Conservation (phyloP, 1,140 invertebrate genomes). For the Goniozus legneri region DNA sequence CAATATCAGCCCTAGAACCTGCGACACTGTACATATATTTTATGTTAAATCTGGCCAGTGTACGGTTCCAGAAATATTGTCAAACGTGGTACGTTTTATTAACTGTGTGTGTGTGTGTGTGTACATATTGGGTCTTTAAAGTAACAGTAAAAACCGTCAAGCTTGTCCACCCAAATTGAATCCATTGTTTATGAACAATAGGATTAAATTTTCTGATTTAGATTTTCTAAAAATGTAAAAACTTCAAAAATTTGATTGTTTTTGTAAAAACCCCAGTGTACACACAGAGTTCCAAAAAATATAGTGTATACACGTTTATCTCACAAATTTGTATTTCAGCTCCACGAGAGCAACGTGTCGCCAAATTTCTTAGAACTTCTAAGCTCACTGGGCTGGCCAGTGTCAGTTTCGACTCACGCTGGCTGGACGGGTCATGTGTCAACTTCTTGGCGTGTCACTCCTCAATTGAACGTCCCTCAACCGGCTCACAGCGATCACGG, state of each 20-base stretch:
- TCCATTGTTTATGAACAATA: no score
- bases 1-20: conserved; percentile 76
- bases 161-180: no score
- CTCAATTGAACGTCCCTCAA: conserved; percentile 30
- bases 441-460: conserved; percentile 70
- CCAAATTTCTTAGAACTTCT: conserved; percentile 77
- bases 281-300: neutral
- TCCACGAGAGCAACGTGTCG: conserved; percentile 58
- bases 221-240: no score
- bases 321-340: no score
- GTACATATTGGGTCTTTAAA: neutral
- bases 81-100: conserved; percentile 68
- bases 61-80: conserved; percentile 72
- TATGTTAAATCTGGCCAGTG: conserved; percentile 87
- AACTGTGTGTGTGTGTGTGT: neutral
- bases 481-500: conserved; percentile 55
- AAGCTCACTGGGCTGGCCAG: conserved; percentile 80
- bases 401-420: conserved; percentile 76
- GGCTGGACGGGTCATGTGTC: conserved; percentile 86
- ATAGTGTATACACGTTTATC: conserved; percentile 2
- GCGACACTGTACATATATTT: conserved; percentile 92
- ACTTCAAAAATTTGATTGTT: no score
- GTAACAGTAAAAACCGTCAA: no score
- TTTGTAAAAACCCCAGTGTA: no score
- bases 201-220: neutral